Conservation (phyloP, 2,797 vertebrate species). For the Hypotaenidia philippensis region DNA sequence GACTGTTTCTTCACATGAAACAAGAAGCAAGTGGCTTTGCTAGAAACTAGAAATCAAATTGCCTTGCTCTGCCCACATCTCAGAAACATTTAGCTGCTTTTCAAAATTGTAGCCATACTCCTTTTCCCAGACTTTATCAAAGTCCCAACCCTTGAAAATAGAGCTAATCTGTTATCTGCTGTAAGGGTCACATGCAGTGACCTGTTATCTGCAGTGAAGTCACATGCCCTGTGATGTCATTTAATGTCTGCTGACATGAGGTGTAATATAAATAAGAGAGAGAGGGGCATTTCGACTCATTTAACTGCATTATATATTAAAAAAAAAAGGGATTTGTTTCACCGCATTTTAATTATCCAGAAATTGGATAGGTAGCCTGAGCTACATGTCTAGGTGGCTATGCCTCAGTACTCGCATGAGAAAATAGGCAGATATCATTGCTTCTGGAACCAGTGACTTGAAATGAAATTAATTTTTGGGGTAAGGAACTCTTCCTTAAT, state of each 20-base stretch:
- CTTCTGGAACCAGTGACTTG: background rate
- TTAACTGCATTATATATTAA: background rate
- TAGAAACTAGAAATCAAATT: background rate
- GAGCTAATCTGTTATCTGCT: background rate
- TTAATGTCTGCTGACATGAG: background rate
- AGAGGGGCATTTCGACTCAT: background rate
- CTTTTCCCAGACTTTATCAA: background rate
- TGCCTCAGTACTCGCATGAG: background rate
- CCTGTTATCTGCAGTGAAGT: background rate
- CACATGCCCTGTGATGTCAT: background rate
- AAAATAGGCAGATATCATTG: background rate
- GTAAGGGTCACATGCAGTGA: background rate
- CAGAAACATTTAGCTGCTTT: background rate
- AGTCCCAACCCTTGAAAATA: background rate
- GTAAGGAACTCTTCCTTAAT: background rate
- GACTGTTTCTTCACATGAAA: background rate
- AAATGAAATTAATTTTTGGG: background rate
- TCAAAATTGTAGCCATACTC: background rate
- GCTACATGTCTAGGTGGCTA: accelerated
- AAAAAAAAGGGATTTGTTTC: background rate
- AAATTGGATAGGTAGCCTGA: background rate
- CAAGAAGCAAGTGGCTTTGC: background rate
- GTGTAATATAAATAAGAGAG: background rate
- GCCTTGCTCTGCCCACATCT: background rate
- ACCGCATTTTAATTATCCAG: background rate